Percentiles rank a stretch among this genome's conserved stretches.
Conservation (phyloP, 2,888 invertebrate genomes). For the Crocallis elinguaria region DNA sequence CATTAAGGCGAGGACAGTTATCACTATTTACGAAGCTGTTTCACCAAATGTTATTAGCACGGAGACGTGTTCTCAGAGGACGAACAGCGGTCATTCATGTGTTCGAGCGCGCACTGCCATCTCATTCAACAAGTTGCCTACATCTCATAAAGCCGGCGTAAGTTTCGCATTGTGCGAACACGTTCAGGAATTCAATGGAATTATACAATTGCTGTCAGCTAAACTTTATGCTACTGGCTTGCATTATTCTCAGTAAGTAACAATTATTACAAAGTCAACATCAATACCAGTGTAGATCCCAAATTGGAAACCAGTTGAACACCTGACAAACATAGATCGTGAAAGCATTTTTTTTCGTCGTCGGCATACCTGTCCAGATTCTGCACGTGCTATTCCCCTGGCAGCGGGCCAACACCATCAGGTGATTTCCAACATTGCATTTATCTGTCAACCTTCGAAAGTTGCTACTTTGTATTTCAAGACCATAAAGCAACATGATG, state of each 20-base stretch:
- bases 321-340: slow-evolving; percentile 13
- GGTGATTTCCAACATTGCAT: slow-evolving; percentile 11
- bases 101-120: slow-evolving; percentile 18
- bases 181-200: slow-evolving; percentile 1
- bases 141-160: background rate
- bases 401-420: slow-evolving; percentile 13
- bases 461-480: background rate
- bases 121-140: slow-evolving; percentile 3
- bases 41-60: slow-evolving; percentile 28
- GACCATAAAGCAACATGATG: too few relatives aligned
- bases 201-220: background rate
- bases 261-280: background rate
- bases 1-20: slow-evolving; percentile 33
- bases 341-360: slow-evolving; percentile 16
- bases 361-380: slow-evolving; percentile 11
- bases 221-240: background rate
- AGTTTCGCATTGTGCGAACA: slow-evolving; percentile 23
- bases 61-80: slow-evolving; percentile 40
- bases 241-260: background rate
- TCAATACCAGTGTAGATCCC: background rate
- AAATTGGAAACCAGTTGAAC: slow-evolving; percentile 14
- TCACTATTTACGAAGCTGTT: slow-evolving; percentile 40
- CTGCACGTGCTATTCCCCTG: slow-evolving; percentile 18
- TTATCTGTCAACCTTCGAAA: background rate
- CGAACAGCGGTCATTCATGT: slow-evolving; percentile 48